Evolutionary conservation across 2,888 invertebrate species (phyloP).

Genomic region (Cephus pygmeus): DNA sequence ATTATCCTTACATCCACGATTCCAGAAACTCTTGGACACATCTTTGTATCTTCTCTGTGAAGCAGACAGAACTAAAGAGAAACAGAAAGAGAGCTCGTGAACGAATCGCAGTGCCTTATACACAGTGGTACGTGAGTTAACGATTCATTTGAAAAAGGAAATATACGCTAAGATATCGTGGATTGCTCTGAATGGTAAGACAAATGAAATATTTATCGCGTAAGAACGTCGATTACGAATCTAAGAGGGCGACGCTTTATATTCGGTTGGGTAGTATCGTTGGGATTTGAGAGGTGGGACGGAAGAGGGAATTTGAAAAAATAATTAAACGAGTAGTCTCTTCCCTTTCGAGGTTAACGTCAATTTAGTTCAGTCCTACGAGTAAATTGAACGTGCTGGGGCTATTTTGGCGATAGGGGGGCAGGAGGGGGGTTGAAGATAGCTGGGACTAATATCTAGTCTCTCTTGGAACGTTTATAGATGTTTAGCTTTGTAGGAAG

Average conservation of each 20-base stretch:
- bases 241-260: neutral
- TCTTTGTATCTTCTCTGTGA: neutral
- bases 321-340: neutral
- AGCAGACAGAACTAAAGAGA: neutral
- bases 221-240: neutral
- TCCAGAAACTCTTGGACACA: neutral
- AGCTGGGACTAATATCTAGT: neutral
- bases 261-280: neutral
- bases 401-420: neutral
- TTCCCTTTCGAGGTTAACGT: neutral
- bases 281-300: neutral
- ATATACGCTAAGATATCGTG: neutral
- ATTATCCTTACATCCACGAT: neutral
- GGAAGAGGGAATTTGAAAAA: neutral
- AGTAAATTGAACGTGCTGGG: neutral
- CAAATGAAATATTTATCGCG: neutral
- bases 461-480: conserved; percentile 20
- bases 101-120: neutral
- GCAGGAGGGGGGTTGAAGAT: neutral
- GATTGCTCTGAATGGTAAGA: neutral
- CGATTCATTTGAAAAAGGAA: neutral
- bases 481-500: conserved; percentile 23
- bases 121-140: neutral
- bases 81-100: neutral
- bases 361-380: neutral